Evolutionary conservation across 2,797 vertebrate genomes (phyloP).

Genomic region (Loris lydekkerianus): DNA sequence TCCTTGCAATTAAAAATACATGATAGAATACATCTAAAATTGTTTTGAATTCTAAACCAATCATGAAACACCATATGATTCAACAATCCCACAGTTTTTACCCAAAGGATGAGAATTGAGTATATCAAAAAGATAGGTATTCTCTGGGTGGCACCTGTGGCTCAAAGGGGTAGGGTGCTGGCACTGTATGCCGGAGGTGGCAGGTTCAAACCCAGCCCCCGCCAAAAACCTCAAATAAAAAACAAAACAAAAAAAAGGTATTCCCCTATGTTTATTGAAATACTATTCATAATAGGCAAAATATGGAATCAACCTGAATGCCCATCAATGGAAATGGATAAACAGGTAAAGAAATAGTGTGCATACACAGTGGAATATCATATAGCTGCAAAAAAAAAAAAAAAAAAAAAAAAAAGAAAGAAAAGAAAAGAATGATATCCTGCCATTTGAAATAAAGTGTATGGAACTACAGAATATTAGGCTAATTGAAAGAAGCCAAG

Average conservation of each 20-base stretch:
- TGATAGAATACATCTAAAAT: neutral
- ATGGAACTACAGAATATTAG: neutral
- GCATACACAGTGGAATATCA: neutral
- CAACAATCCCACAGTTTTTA: neutral
- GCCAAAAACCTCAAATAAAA: neutral
- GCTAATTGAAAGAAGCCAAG: neutral
- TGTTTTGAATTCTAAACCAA: slow-evolving; percentile 29
- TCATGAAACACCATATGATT: neutral
- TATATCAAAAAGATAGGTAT: neutral
- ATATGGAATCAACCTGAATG: neutral
- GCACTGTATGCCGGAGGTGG: no score
- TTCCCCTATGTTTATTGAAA: no score
- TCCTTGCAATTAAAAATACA: neutral
- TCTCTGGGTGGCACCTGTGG: no score
- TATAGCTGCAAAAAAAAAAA: neutral
- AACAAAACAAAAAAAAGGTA: no score
- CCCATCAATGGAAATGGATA: neutral
- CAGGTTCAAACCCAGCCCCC: no score
- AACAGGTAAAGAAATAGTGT: neutral
- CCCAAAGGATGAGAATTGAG: neutral
- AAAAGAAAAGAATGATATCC: neutral
- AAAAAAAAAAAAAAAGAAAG: no score
- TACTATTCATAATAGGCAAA: neutral
- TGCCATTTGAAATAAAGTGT: neutral
- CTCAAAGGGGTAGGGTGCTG: no score